A percentile compares a stretch with the other conserved stretches of the same genome.
phyloP scores from a whole-genome alignment of 2,888 invertebrate species.

The Drosophila rubida region DNA sequence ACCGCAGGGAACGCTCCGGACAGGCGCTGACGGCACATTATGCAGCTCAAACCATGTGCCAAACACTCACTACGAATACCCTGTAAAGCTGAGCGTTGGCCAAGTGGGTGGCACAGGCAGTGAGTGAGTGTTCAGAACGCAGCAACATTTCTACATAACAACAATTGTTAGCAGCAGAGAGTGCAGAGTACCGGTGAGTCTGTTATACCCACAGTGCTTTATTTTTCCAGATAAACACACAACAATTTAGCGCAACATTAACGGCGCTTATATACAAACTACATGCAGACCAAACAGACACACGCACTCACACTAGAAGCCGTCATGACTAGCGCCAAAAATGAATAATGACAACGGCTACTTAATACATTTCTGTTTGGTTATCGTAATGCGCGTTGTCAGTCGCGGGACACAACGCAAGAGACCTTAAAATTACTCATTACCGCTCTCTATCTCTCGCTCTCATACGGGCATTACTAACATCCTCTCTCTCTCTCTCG shows the following conservation, averaged over 20 bases:
- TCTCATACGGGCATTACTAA: background rate
- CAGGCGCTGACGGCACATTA: conserved; percentile 34
- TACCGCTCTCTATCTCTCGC: conserved; percentile 3
- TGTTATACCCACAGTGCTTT: background rate
- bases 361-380: conserved; percentile 40
- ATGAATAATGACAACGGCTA: conserved; percentile 52
- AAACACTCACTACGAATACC: conserved; percentile 37
- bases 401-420: conserved; percentile 15
- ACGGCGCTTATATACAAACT: conserved; percentile 55
- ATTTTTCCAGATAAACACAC: conserved; percentile 64
- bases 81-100: conserved; percentile 5
- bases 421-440: conserved; percentile 7
- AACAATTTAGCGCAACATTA: conserved; percentile 66
- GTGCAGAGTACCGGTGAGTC: conserved; percentile 11
- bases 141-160: too few species aligned
- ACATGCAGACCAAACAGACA: conserved; percentile 34
- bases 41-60: conserved; percentile 31
- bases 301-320: conserved; percentile 21
- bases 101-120: background rate
- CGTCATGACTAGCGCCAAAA: conserved; percentile 47
- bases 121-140: too few species aligned
- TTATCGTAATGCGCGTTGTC: conserved; percentile 47
- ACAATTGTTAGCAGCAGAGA: too few species aligned
- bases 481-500: conserved; percentile 15
- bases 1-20: conserved; percentile 40